phyloP scores from a whole-genome alignment of 1,140 invertebrate genomes.

The Adelges cooleyi region DNA sequence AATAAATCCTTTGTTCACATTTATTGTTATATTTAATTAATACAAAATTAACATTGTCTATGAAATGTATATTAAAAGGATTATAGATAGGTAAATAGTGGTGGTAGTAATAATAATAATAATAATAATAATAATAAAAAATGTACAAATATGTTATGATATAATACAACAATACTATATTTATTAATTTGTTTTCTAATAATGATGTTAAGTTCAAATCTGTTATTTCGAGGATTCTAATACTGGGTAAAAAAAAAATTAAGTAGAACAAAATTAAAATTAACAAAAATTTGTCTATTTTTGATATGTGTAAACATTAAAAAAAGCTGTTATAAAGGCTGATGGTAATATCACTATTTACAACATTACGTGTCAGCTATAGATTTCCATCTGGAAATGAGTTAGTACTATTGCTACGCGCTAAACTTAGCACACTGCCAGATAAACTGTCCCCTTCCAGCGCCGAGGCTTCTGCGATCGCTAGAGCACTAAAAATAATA shows the following conservation, averaged over 20 bases:
- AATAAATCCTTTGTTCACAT: no score
- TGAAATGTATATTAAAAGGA: constrained; percentile 4
- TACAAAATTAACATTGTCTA: constrained; percentile 17
- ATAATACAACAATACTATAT: constrained; percentile 15
- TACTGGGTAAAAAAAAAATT: constrained; percentile 21
- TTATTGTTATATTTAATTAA: no score
- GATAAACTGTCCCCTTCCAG: constrained; percentile 81
- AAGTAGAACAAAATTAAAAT: constrained; percentile 24
- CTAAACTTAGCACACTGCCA: constrained; percentile 86
- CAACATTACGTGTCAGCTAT: constrained; percentile 39
- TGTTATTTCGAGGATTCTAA: constrained; percentile 22
- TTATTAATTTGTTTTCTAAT: constrained; percentile 6
- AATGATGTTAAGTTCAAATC: constrained; percentile 19
- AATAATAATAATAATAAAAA: neutral
- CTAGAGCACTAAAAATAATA: constrained; percentile 59
- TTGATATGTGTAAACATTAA: constrained; percentile 26
- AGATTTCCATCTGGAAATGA: constrained; percentile 75
- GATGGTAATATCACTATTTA: constrained; percentile 4
- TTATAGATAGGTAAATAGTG: neutral
- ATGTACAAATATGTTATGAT: constrained; percentile 17
- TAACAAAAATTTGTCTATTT: constrained; percentile 5
- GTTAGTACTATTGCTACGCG: constrained; percentile 83
- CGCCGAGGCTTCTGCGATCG: constrained; percentile 76
- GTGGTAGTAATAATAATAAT: no score
- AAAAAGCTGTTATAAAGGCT: constrained; percentile 23